Evolutionary conservation across 2,797 vertebrate genomes (phyloP).

Genomic region (Adelosebastes latens): DNA sequence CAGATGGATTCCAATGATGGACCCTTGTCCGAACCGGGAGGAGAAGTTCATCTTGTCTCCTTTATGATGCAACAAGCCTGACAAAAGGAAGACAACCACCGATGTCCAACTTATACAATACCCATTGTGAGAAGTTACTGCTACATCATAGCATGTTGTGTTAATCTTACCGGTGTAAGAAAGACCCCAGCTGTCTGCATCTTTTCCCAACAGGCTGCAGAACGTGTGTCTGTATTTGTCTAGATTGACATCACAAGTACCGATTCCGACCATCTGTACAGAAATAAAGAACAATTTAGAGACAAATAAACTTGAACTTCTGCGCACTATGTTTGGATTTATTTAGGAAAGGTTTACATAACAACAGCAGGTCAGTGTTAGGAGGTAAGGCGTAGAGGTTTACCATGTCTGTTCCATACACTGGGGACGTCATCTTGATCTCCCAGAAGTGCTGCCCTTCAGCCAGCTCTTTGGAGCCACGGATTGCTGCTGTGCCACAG

Average conservation of each 20-base stretch:
- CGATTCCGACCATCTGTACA: slow-evolving; percentile 95
- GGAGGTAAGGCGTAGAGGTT: slow-evolving; percentile 3
- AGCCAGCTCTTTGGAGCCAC: slow-evolving; percentile 91
- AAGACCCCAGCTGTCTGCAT: slow-evolving; percentile 97
- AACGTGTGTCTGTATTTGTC: slow-evolving; percentile 96
- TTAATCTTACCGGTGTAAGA: slow-evolving; percentile 93
- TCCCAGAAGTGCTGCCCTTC: slow-evolving; percentile 99
- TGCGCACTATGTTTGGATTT: neutral
- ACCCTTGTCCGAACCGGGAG: slow-evolving; percentile 94
- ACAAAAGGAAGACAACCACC: neutral
- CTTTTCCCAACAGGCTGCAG: slow-evolving; percentile 95
- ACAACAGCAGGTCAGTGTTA: neutral
- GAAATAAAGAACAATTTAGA: neutral
- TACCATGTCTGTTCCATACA: slow-evolving; percentile 98
- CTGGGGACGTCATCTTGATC: slow-evolving; percentile 98
- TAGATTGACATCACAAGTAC: slow-evolving; percentile 92
- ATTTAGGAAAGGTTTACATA: neutral
- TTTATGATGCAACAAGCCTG: slow-evolving; percentile 95
- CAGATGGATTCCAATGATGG: slow-evolving; percentile 95
- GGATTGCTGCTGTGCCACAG: slow-evolving; percentile 94
- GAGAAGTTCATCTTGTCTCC: slow-evolving; percentile 95
- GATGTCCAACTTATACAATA: neutral
- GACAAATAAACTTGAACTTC: neutral
- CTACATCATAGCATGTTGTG: neutral
- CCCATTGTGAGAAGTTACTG: neutral